phyloP scores from a whole-genome alignment of 2,113 vertebrate genomes.

The Excalfactoria chinensis region DNA sequence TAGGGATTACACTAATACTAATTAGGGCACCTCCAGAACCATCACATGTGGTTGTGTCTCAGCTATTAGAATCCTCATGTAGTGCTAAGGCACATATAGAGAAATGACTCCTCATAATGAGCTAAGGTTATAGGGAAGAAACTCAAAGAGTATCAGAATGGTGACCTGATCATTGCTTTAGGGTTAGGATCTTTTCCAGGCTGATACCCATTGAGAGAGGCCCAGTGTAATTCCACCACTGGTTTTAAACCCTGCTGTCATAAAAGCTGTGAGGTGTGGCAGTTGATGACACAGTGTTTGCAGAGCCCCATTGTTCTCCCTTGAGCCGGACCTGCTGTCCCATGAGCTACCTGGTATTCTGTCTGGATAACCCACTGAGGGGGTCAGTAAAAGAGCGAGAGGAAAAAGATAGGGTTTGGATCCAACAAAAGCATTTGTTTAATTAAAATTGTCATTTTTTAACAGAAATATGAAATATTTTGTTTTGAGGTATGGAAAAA shows the following conservation, averaged over 20 bases:
- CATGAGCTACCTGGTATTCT: background rate
- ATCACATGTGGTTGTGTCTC: accelerated
- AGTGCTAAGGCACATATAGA: background rate
- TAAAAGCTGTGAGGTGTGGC: background rate
- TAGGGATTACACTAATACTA: background rate
- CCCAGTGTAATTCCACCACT: accelerated
- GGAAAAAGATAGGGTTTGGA: background rate
- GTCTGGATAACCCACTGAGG: background rate
- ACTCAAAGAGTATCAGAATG: background rate
- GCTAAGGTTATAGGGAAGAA: background rate
- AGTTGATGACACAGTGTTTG: background rate
- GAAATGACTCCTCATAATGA: background rate
- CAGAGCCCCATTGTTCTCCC: background rate
- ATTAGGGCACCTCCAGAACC: background rate
- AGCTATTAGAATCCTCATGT: background rate
- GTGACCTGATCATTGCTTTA: background rate
- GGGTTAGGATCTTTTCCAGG: background rate
- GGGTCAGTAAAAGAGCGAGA: background rate
- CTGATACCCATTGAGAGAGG: accelerated
- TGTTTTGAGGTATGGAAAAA: background rate
- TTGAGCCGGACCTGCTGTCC: background rate
- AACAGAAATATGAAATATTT: background rate
- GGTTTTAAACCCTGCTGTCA: background rate
- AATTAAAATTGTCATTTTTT: slow-evolving; percentile 14
- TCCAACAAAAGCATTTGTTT: slow-evolving; percentile 23